Conservation (phyloP, 2,888 invertebrate genomes). For the Dexiosoma caninum region DNA sequence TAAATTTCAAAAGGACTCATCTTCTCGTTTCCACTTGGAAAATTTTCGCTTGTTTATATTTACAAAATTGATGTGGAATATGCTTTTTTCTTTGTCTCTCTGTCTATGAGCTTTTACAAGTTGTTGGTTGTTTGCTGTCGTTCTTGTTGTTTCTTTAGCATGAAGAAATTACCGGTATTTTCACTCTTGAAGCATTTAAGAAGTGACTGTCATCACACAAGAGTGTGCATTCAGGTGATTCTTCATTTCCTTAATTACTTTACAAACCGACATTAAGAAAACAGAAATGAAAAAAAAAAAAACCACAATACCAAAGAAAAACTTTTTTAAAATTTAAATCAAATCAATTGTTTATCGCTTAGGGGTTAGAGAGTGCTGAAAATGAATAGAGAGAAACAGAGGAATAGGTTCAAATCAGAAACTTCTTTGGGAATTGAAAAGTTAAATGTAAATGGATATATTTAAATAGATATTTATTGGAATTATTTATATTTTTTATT, state of each 20-base stretch:
- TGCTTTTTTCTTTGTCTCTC: constrained; percentile 30
- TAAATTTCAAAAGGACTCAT: constrained; percentile 20
- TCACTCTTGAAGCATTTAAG: constrained; percentile 29
- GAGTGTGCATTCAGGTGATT: constrained; percentile 45
- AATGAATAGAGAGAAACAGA: background rate
- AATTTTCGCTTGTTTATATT: background rate
- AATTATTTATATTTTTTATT: too few relatives aligned
- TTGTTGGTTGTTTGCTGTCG: constrained; percentile 6
- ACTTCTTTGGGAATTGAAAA: too few relatives aligned
- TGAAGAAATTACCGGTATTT: constrained; percentile 51
- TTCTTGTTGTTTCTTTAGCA: constrained; percentile 11
- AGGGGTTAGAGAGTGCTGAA: too few relatives aligned
- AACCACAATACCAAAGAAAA: too few relatives aligned
- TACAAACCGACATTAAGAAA: constrained; percentile 37
- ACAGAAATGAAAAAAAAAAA: background rate
- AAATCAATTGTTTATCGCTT: constrained; percentile 19
- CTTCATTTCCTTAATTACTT: constrained; percentile 60
- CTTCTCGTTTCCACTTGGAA: background rate
- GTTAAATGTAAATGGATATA: too few relatives aligned
- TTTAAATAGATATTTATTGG: too few relatives aligned
- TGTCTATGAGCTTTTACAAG: background rate
- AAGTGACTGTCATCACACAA: background rate
- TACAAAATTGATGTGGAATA: background rate
- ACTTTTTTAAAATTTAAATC: too few relatives aligned
- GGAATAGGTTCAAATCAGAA: too few relatives aligned